These are phyloP conservation scores for Sebastes elongatus DNA, from an alignment of 2,797 vertebrate species.

Conservation along the genomic window DNA sequence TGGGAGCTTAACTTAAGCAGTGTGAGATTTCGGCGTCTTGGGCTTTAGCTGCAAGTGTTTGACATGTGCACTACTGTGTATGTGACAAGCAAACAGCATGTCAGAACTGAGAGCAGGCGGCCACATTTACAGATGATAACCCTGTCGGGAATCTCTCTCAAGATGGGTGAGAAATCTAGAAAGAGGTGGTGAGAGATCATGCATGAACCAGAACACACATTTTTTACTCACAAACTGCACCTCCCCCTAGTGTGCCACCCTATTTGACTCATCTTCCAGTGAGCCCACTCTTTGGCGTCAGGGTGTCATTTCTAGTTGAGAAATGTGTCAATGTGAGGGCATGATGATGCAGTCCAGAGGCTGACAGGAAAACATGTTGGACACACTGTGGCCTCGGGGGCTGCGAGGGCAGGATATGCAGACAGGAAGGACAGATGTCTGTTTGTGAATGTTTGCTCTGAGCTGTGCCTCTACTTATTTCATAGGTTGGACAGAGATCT, in stretches of 20 bases:
- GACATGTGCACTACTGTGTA: constrained; percentile 10
- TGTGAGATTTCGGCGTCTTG: constrained; percentile 14
- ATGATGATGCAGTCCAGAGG: not conserved
- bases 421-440: constrained; percentile 51
- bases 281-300: not conserved
- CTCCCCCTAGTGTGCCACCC: not conserved
- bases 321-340: not conserved
- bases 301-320: not conserved
- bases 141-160: not conserved
- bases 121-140: not conserved
- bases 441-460: constrained; percentile 17
- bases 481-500: not conserved
- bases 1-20: constrained; percentile 27
- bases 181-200: not conserved
- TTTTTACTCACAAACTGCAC: not conserved
- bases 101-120: not conserved
- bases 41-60: constrained; percentile 26
- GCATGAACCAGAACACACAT: not conserved
- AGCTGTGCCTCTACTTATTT: constrained; percentile 14
- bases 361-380: constrained; percentile 44
- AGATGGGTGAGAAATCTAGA: not conserved
- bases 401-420: constrained; percentile 38
- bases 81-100: constrained; percentile 33
- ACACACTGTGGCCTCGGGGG: constrained; percentile 3
- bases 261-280: not conserved